Base-by-base conservation (phyloP, 2,113 vertebrate species). In the Dunckerocampus dactyliophorus region DNA sequence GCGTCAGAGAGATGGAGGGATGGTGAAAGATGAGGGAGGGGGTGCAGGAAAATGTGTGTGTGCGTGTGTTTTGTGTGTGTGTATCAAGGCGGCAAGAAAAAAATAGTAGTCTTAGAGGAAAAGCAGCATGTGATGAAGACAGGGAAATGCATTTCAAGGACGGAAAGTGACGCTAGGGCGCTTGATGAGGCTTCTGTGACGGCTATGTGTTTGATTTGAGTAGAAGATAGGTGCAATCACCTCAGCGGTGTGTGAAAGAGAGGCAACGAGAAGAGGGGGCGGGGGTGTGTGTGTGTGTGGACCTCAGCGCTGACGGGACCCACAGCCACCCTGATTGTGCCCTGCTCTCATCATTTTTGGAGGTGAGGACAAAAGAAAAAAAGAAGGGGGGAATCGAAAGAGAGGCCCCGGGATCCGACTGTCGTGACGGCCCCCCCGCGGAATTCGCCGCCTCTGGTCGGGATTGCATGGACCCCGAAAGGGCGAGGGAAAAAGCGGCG, bases 311-410 rank as follows among this genome's bases (percentile, higher is more conserved):
- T 65, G 85, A 86, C 85, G 86, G 88, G 90, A 90, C 89, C 87
- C 69, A 86, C 84, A 88, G 85, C 76, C 85, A 77, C 86, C 86
- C 86, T 84, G 86, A 86, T 85, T 86, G 83, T 84, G 82, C 81
- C 85, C 82, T 31, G 80, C 87, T 89, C 81, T 73, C 85, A 85
- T 90, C 85, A 82, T 88, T 86, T 88, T 69, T 81, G 85, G 86
- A 88, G 87, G 86, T 81, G 88, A 88, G 87, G 88, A 90, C 88
- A 90, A 89, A 90, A 90, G 88, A 55, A 74, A 81, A 82, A 22
- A 47, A 60, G 17, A 59, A 48, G 28, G 6, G 3, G 45, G 58
- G 63, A 68, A 83, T 73, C 63, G 59, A 77, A 71, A 72, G 71
- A 88, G 82, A 87, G 85, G 85, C 85, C 88, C 88, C 81, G 66